Percentiles rank a stretch among this genome's conserved stretches.
Evolutionary conservation across 1,140 invertebrate genomes (phyloP).

Genomic region (Pentalonia nigronervosa): DNA sequence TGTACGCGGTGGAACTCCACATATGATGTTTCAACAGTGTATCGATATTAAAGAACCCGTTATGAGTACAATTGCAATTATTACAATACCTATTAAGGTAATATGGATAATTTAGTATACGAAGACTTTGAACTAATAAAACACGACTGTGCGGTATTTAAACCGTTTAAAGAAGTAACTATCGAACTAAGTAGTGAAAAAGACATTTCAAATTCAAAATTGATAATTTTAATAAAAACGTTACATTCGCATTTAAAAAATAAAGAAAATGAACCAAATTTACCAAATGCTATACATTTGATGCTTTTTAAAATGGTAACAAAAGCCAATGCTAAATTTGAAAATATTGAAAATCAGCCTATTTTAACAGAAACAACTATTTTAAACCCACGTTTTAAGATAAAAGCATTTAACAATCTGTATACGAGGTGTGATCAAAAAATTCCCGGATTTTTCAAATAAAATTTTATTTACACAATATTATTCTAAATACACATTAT

Average conservation of each 20-base stretch:
- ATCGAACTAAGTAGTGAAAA: conserved; percentile 45
- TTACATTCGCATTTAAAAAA: conserved; percentile 21
- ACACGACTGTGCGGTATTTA: conserved; percentile 40
- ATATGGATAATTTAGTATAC: neutral
- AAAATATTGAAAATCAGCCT: conserved; percentile 15
- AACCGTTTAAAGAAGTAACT: conserved; percentile 54
- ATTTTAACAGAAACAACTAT: conserved; percentile 24
- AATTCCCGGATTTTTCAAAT: no score
- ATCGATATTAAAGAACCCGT: conserved; percentile 52
- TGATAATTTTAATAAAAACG: no score
- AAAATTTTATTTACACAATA: no score
- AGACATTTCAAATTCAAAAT: conserved; percentile 29
- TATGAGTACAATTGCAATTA: conserved; percentile 44
- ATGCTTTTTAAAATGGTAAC: conserved; percentile 47
- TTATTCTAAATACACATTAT: no score
- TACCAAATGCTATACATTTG: neutral
- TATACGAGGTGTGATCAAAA: no score
- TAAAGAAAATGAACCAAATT: neutral
- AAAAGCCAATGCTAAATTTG: conserved; percentile 19
- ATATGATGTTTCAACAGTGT: conserved; percentile 54
- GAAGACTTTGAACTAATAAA: no score
- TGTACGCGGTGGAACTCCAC: conserved; percentile 59
- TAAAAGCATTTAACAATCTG: no score
- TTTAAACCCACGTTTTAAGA: conserved; percentile 18
- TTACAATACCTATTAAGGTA: no score